Conservation (phyloP, 2,113 vertebrate species). For the Aviceda subcristata region DNA sequence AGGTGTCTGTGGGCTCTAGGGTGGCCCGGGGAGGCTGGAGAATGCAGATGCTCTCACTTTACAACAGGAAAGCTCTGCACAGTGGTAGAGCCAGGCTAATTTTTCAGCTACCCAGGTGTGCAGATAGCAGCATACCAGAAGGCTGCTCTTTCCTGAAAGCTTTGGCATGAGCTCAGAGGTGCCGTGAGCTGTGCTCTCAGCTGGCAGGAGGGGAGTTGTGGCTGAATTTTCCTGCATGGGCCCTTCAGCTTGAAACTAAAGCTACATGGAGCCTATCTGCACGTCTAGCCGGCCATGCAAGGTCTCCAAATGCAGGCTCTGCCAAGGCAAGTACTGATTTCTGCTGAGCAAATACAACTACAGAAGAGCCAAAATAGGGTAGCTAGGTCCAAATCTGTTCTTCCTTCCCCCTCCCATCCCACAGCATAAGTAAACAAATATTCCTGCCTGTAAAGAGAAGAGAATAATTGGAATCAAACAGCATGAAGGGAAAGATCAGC, state of each 20-base stretch:
- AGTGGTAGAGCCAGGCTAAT: background rate
- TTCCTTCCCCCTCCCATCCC: background rate
- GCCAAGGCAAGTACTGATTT: background rate
- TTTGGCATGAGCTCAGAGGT: background rate
- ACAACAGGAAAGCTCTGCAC: background rate
- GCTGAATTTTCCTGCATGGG: background rate
- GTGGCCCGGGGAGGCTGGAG: background rate
- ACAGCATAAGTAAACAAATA: conserved; percentile 25
- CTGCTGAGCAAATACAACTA: background rate
- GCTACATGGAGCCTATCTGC: background rate
- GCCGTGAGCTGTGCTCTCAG: background rate
- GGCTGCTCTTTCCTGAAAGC: background rate
- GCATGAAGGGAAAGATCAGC: conserved; percentile 26
- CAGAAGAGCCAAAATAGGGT: background rate
- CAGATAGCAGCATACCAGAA: background rate
- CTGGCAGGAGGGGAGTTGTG: background rate
- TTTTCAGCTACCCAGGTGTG: background rate
- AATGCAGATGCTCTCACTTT: background rate
- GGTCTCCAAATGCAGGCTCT: background rate
- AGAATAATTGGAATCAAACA: conserved; percentile 40
- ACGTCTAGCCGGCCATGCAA: background rate
- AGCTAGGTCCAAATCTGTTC: background rate
- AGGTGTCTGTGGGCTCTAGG: background rate
- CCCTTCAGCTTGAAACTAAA: background rate
- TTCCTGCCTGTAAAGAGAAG: background rate